phyloP scores from a whole-genome alignment of 2,113 vertebrate species.

The Colaptes auratus region DNA sequence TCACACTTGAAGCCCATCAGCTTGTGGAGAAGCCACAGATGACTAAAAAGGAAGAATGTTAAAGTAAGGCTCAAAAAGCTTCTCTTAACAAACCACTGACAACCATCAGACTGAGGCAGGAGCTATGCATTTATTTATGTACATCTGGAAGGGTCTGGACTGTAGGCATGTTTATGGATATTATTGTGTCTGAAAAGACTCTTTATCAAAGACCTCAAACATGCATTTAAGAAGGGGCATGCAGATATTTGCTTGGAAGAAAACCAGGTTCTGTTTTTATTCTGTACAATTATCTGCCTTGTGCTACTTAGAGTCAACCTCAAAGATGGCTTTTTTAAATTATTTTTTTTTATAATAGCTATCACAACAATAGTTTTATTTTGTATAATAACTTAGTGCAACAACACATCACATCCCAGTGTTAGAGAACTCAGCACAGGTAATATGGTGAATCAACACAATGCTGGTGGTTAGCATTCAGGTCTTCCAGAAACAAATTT shows the following conservation, averaged over 20 bases:
- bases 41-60: neutral
- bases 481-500: neutral
- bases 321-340: rapidly evolving
- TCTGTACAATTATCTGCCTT: neutral
- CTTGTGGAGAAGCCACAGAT: neutral
- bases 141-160: neutral
- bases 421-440: neutral
- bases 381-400: neutral
- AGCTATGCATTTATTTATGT: neutral
- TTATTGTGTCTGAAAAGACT: neutral
- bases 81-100: neutral
- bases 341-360: neutral
- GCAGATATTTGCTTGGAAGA: neutral
- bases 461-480: neutral
- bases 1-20: neutral
- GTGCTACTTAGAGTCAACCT: neutral
- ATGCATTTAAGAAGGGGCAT: neutral
- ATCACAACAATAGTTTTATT: neutral
- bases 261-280: neutral
- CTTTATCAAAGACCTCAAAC: neutral
- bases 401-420: neutral
- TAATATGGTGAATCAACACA: neutral
- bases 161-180: neutral
- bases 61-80: neutral
- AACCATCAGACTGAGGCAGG: neutral